phyloP scores from a whole-genome alignment of 2,113 vertebrate species.

The Daboia siamensis region DNA sequence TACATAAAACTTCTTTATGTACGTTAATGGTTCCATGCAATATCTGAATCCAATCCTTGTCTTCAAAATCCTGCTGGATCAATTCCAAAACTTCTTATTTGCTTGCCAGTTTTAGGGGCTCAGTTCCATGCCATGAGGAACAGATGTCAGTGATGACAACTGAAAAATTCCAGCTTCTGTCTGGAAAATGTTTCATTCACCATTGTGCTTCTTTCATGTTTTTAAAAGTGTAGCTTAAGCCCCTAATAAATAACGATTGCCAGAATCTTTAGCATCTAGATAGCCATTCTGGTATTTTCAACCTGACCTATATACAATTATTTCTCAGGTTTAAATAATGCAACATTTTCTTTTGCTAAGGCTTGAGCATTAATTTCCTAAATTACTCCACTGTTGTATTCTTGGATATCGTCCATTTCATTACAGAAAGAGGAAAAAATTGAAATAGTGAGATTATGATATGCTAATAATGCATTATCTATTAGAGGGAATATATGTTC shows the following conservation, averaged over 20 bases:
- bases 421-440: constrained; percentile 2
- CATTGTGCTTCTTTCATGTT: background rate
- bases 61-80: background rate
- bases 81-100: background rate
- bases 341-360: constrained; percentile 7
- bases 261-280: background rate
- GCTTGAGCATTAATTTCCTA: constrained; percentile 10
- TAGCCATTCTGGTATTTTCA: background rate
- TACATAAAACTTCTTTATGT: too few species aligned
- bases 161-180: background rate
- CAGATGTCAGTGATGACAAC: background rate
- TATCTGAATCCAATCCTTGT: background rate
- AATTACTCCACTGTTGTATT: constrained; percentile 14
- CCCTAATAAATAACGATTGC: background rate
- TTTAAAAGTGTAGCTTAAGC: background rate
- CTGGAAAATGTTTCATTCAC: background rate
- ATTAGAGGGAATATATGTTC: constrained; percentile 26
- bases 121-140: background rate
- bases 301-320: background rate
- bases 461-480: constrained; percentile 23
- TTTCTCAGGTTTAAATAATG: background rate
- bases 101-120: background rate
- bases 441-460: constrained; percentile 16
- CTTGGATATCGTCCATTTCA: constrained; percentile 29
- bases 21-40: background rate